These are phyloP conservation scores for Rhinoraja longicauda DNA, from an alignment of 2,797 vertebrate species.

Conservation along the genomic window DNA sequence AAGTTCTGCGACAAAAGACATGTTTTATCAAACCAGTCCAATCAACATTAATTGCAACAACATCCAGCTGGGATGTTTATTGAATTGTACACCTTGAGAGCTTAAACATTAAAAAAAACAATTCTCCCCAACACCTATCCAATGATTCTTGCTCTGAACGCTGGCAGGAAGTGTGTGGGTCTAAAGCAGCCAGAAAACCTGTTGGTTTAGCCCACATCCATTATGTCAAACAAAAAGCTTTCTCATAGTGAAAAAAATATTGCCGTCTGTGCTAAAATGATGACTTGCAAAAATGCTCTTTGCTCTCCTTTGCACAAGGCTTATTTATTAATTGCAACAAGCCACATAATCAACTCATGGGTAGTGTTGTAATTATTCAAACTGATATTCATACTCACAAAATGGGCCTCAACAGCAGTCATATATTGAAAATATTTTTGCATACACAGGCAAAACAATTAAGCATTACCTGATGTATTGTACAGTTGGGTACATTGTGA, in stretches of 20 bases:
- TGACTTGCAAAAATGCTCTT: neutral
- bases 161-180: neutral
- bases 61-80: neutral
- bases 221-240: neutral
- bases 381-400: neutral
- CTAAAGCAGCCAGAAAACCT: neutral
- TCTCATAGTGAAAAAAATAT: neutral
- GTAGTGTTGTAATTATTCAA: slow-evolving; percentile 4
- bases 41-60: neutral
- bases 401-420: neutral
- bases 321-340: neutral
- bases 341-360: neutral
- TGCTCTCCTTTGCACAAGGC: neutral
- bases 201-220: neutral
- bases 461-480: neutral
- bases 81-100: neutral
- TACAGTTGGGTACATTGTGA: neutral
- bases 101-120: neutral
- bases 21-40: neutral
- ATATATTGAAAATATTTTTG: neutral
- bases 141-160: neutral
- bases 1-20: neutral
- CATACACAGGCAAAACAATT: neutral
- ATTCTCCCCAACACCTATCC: neutral
- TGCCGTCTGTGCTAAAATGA: neutral